Percentiles rank a stretch among this genome's conserved stretches.
Evolutionary conservation across 2,113 vertebrate genomes (phyloP).

Genomic region (Chrysochloris asiatica): DNA sequence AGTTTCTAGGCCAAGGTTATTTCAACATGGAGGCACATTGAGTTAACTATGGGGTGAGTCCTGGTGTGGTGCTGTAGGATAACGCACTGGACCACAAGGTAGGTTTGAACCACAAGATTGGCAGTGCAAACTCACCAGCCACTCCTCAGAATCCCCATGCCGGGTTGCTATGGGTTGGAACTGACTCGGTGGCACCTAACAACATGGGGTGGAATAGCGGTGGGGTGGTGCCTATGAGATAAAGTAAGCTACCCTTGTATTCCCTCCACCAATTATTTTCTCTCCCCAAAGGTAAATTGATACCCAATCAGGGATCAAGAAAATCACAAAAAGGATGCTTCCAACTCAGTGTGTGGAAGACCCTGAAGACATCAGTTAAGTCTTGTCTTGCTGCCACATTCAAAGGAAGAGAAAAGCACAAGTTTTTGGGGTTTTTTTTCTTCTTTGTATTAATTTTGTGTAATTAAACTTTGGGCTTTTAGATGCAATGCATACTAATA

Average conservation of each 20-base stretch:
- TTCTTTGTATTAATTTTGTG: slow-evolving; percentile 64
- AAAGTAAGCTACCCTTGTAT: not conserved
- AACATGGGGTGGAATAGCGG: not conserved
- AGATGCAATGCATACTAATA: slow-evolving; percentile 71
- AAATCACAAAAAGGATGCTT: not conserved
- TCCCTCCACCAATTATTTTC: not conserved
- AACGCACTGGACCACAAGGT: too few relatives aligned
- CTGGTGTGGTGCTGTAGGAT: not conserved
- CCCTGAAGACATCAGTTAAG: not conserved
- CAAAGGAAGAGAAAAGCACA: slow-evolving; percentile 39
- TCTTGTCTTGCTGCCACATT: slow-evolving; percentile 35
- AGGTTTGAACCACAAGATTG: too few relatives aligned
- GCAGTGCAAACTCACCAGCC: too few relatives aligned
- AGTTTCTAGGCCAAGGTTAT: not conserved
- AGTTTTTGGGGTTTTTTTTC: not conserved
- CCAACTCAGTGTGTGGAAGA: slow-evolving; percentile 22
- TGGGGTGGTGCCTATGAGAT: not conserved
- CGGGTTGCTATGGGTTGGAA: too few relatives aligned
- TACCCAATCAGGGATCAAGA: not conserved
- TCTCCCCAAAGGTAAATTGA: not conserved
- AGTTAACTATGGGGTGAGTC: not conserved
- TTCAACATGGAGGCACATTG: not conserved
- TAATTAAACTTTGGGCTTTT: slow-evolving; percentile 68
- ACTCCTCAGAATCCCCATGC: too few relatives aligned
- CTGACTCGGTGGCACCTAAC: too few relatives aligned